Evolutionary conservation across 2,113 vertebrate genomes (phyloP).

Genomic region (Anoura caudifer): DNA sequence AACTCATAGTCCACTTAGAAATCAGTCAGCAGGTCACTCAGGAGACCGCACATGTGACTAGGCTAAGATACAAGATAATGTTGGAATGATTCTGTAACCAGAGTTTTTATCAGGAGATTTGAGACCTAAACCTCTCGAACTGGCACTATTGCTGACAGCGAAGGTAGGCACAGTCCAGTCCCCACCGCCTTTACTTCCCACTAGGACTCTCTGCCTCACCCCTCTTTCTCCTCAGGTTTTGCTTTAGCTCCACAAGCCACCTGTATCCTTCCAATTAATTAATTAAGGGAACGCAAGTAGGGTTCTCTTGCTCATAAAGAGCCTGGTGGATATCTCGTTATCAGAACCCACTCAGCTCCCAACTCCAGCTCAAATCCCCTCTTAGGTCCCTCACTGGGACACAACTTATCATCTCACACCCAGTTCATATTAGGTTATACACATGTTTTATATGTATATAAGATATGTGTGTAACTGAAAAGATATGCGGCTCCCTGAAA

Average conservation of each 20-base stretch:
- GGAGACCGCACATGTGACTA: background rate
- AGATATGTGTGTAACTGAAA: background rate
- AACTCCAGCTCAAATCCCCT: background rate
- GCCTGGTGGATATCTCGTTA: background rate
- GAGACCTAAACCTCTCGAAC: background rate
- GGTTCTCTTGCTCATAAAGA: background rate
- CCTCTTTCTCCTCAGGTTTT: background rate
- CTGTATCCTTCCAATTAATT: background rate
- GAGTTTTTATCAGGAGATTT: background rate
- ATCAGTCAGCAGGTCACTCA: background rate
- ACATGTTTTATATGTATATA: background rate
- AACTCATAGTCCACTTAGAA: background rate
- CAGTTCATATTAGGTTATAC: background rate
- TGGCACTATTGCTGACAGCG: background rate
- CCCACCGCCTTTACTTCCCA: background rate
- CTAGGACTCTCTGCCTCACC: background rate
- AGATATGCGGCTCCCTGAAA: rapidly evolving
- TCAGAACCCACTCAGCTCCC: background rate
- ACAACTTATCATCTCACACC: background rate
- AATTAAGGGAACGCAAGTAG: background rate
- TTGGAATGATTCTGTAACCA: background rate
- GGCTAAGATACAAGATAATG: background rate
- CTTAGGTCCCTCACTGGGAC: background rate
- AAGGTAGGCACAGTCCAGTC: background rate
- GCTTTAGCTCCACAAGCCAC: background rate